Conservation (phyloP, 2,888 invertebrate genomes). For the Phortica magna region DNA sequence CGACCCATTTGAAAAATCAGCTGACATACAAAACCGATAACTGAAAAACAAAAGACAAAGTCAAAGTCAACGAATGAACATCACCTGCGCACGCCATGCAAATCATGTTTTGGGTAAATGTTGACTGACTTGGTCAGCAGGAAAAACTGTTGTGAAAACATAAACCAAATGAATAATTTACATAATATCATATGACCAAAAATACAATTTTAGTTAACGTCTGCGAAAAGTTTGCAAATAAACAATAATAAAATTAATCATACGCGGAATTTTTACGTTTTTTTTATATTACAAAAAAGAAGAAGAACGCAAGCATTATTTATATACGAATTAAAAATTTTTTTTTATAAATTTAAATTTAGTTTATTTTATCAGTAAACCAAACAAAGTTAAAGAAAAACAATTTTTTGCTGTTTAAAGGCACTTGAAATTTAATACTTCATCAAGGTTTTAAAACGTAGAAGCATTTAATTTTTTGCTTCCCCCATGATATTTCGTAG, state of each 20-base stretch:
- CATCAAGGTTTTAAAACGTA: background rate
- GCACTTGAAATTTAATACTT: background rate
- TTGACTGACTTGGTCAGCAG: slow-evolving; percentile 23
- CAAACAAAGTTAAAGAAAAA: background rate
- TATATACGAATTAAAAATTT: background rate
- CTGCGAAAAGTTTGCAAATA: background rate
- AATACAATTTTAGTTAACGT: background rate
- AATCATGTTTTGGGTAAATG: slow-evolving; percentile 73
- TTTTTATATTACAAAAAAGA: background rate
- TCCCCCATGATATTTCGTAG: background rate
- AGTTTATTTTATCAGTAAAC: background rate
- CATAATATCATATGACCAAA: background rate
- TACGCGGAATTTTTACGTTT: background rate
- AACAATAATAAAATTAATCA: slow-evolving; percentile 10
- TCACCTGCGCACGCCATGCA: slow-evolving; percentile 33
- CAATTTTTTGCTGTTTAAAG: background rate
- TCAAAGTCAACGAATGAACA: background rate
- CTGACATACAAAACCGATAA: background rate
- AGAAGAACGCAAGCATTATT: background rate
- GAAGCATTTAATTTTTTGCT: background rate
- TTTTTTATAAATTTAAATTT: background rate
- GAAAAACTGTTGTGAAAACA: background rate
- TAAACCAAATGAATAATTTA: no score
- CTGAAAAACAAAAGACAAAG: background rate
- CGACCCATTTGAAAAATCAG: background rate